These are phyloP conservation scores for Zonotrichia leucophrys DNA, from an alignment of 2,113 vertebrate species.

Conservation along the genomic window DNA sequence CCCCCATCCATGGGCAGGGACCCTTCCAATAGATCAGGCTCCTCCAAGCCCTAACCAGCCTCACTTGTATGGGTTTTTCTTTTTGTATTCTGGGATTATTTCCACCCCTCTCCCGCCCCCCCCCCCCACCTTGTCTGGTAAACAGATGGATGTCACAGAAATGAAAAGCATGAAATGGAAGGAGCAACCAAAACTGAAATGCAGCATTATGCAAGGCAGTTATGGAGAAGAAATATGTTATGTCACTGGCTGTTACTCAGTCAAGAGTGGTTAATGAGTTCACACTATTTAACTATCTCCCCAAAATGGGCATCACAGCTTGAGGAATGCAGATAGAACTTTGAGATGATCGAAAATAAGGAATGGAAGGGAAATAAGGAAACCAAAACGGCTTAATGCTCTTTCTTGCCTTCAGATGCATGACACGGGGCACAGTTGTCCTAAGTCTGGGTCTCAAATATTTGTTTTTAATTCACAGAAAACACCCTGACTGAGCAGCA, in stretches of 20 bases:
- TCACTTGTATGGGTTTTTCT: not conserved
- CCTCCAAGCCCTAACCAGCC: not conserved
- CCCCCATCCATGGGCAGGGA: not conserved
- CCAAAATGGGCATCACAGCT: not conserved
- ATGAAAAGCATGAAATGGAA: not conserved
- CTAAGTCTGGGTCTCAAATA: not conserved
- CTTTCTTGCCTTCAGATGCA: not conserved
- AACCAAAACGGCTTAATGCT: not conserved
- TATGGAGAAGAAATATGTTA: not conserved
- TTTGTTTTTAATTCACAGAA: not conserved
- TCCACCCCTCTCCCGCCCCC: fast-evolving
- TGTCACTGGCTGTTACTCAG: not conserved
- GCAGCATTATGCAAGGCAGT: not conserved
- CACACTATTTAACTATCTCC: not conserved
- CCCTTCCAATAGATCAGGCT: not conserved
- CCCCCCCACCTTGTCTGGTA: not conserved
- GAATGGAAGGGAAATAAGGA: not conserved
- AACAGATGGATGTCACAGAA: not conserved
- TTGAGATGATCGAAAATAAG: not conserved
- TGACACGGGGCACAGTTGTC: not conserved
- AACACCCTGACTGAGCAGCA: not conserved
- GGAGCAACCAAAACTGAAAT: not conserved
- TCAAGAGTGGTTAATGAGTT: not conserved
- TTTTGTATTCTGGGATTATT: not conserved
- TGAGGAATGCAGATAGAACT: not conserved